Conservation (phyloP, 2,113 vertebrate species). For the Gracilinanus agilis region DNA sequence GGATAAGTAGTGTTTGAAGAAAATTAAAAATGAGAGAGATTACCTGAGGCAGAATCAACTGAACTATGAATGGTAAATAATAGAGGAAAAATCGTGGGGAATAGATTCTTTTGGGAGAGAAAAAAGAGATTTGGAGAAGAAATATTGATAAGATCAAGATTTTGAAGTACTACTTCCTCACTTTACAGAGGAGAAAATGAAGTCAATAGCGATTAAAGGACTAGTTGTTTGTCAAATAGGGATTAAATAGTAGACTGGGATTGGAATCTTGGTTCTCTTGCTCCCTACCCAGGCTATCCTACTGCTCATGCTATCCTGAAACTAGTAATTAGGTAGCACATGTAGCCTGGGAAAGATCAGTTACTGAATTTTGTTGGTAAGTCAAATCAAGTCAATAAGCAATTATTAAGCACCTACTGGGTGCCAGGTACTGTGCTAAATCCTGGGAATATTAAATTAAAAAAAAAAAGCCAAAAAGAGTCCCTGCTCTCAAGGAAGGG, state of each 20-base stretch:
- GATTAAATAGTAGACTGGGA: not conserved
- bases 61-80: not conserved
- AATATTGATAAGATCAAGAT: not conserved
- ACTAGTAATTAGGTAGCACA: not conserved
- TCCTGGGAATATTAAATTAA: not conserved
- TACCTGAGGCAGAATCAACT: not conserved
- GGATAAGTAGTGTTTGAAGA: not conserved
- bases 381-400: not conserved
- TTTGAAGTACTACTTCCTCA: not conserved
- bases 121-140: not conserved
- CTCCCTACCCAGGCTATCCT: not conserved
- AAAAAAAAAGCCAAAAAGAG: not conserved
- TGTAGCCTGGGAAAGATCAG: not conserved
- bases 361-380: not conserved
- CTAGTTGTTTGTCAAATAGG: not conserved
- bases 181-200: not conserved
- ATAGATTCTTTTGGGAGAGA: not conserved
- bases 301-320: not conserved
- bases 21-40: not conserved
- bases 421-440: not conserved
- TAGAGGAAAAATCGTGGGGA: not conserved
- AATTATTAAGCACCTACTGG: not conserved
- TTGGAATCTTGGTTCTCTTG: not conserved
- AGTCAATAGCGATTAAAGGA: not conserved
- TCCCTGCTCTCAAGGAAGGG: not conserved